Base-by-base conservation (phyloP, 2,888 invertebrate species). In the Brenthis hecate region DNA sequence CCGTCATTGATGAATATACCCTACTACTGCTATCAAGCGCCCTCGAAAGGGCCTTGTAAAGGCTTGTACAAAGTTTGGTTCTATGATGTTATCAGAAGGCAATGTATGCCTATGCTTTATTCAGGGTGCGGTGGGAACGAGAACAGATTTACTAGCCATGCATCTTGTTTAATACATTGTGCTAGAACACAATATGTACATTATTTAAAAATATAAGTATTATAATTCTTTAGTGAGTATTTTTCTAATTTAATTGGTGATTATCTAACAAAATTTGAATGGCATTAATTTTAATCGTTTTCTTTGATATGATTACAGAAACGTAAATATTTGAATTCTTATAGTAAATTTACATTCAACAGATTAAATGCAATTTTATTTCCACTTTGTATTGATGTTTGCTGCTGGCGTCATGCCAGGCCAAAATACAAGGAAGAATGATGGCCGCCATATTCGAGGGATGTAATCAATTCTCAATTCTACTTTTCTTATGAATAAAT, bases 41-140 rank as follows among this genome's bases (percentile, higher is more conserved):
- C 92, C 0, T 73, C 72, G 0, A 91, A 85, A 76, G 92, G 92
- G 0, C 86, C 89, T 0, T 92, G 92, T 73, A 73, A 74, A 16
- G 73, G 76, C 1, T 80, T 85, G 78, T 78, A 77, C 71, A 69
- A 83, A 67, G 81, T 82, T 1, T 92, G 88, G 84, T 92, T 89
- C 81, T 91, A 76, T 76, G 92, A 92, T 71, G 58, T 91, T 1
- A 81, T 91, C 8, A 79, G 86, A 69, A 80, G 91, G 47, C 75
- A 81, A 67, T 92, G 92, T 71, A 82, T 85, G 84, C 85, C 84
- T 5, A 89, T 92, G 88, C 80, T 88, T 69, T 92, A 91, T 72
- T 91, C 92, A 0, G 92, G 92, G 0, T 92, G 92, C 69, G 91
- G 92, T 0, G 92, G 92, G 16, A 92, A 92, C 66, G 89, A 89